phyloP scores from a whole-genome alignment of 2,797 vertebrate genomes.

The Megaceryle alcyon region DNA sequence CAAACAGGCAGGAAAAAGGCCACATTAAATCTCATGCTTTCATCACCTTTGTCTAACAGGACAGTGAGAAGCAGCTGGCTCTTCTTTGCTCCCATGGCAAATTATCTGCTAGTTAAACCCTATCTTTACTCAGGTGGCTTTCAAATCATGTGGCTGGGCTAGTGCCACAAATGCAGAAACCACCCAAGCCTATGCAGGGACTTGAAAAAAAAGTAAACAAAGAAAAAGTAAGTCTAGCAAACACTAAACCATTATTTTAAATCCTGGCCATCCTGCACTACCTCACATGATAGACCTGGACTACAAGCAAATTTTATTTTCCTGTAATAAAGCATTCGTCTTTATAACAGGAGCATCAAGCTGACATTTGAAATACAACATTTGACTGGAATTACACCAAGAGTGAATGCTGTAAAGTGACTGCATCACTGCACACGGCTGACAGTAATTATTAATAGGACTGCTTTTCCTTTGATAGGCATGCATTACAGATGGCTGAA shows the following conservation, averaged over 20 bases:
- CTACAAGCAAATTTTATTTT: conserved; percentile 11
- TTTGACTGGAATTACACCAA: conserved; percentile 53
- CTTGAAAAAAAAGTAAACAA: background rate
- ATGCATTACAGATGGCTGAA: conserved; percentile 52
- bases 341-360: conserved; percentile 28
- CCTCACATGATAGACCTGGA: background rate
- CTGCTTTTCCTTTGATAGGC: conserved; percentile 51
- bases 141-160: background rate
- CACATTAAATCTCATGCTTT: background rate
- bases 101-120: background rate
- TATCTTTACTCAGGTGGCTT: background rate
- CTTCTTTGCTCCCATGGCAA: background rate
- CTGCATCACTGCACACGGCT: conserved; percentile 37
- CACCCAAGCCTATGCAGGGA: background rate
- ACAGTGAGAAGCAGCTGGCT: background rate
- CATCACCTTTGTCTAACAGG: background rate
- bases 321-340: conserved; percentile 18
- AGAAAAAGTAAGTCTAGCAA: background rate
- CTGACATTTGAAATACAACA: conserved; percentile 34
- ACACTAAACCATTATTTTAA: background rate
- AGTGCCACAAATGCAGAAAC: background rate
- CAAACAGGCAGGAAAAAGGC: background rate
- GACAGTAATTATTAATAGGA: conserved; percentile 56
- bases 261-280: background rate
- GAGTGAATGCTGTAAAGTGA: conserved; percentile 25